phyloP scores from a whole-genome alignment of 2,113 vertebrate species.

The Dromas ardeola region DNA sequence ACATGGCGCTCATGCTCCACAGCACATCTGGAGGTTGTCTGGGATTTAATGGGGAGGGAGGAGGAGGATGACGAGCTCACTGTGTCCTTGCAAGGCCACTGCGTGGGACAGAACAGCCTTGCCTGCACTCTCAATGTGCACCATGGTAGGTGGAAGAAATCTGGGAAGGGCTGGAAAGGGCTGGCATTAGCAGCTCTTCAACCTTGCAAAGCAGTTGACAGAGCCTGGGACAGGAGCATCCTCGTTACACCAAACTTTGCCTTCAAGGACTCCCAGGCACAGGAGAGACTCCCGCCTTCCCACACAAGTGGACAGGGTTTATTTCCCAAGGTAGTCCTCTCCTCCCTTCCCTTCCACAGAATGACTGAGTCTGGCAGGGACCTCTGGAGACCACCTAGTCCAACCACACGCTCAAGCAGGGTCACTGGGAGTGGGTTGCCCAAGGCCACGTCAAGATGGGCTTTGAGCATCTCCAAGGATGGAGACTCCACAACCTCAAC shows the following conservation, averaged over 20 bases:
- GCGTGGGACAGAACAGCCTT: neutral
- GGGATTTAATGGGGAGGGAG: neutral
- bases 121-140: neutral
- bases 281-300: neutral
- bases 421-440: neutral
- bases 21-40: neutral
- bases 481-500: neutral
- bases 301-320: neutral
- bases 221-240: rapidly evolving
- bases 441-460: neutral
- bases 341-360: neutral
- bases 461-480: neutral
- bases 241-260: neutral
- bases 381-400: neutral
- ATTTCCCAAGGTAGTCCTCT: neutral
- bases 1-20: neutral
- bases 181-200: neutral
- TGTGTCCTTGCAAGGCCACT: neutral
- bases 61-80: neutral
- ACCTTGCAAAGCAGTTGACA: neutral
- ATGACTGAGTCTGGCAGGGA: neutral
- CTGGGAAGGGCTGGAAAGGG: neutral
- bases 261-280: neutral
- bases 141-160: neutral
- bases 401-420: rapidly evolving